A percentile compares a stretch with the other conserved stretches of the same genome.
phyloP scores from a whole-genome alignment of 1,140 invertebrate genomes.

The Magallana ariakensis region DNA sequence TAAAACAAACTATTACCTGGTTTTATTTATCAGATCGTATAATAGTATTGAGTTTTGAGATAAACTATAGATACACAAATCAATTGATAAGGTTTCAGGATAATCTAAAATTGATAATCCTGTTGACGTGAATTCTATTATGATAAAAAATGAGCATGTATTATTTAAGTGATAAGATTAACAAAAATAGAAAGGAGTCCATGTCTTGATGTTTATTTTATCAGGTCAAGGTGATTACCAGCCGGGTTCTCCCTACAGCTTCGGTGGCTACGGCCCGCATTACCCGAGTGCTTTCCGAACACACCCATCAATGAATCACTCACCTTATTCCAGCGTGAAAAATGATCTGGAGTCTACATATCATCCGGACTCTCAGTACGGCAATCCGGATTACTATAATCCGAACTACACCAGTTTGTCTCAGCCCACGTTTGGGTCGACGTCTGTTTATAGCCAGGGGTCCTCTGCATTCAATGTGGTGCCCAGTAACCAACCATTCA shows the following conservation, averaged over 20 bases:
- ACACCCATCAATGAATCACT: constrained; percentile 53
- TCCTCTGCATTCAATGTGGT: constrained; percentile 76
- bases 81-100: no score
- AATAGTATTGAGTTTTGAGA: no score
- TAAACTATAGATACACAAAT: no score
- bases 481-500: constrained; percentile 63
- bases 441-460: constrained; percentile 59
- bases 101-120: no score
- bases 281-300: constrained; percentile 65
- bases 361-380: constrained; percentile 60
- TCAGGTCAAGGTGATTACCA: constrained; percentile 65
- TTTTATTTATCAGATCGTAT: no score
- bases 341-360: constrained; percentile 70
- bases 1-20: no score
- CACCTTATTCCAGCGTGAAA: constrained; percentile 62
- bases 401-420: constrained; percentile 48
- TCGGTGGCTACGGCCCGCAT: constrained; percentile 35
- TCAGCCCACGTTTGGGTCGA: constrained; percentile 49
- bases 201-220: neutral
- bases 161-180: no score
- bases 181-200: no score
- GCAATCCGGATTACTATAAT: constrained; percentile 57
- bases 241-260: constrained; percentile 53
- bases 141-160: no score
- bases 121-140: no score